phyloP scores from a whole-genome alignment of 2,113 vertebrate genomes.

The Typhlomys cinereus region DNA sequence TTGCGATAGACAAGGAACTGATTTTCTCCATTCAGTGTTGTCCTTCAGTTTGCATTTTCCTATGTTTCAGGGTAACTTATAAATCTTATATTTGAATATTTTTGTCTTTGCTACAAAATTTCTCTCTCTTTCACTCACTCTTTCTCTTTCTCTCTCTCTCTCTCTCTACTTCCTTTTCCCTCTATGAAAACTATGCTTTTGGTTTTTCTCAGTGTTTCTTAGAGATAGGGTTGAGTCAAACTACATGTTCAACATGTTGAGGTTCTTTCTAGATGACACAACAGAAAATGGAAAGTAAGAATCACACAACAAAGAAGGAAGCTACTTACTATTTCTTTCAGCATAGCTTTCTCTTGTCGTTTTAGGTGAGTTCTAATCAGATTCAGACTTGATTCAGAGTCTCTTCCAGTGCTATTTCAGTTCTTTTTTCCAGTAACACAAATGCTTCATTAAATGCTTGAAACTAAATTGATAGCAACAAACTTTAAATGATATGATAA shows the following conservation, averaged over 20 bases:
- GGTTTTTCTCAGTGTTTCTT: neutral
- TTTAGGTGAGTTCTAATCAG: neutral
- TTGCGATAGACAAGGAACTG: neutral
- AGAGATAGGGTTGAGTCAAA: neutral
- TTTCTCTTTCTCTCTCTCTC: neutral
- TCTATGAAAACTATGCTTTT: neutral
- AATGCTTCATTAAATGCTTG: neutral
- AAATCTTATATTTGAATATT: neutral
- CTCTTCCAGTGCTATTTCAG: neutral
- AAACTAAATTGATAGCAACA: neutral
- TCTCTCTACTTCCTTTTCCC: neutral
- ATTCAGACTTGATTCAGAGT: neutral
- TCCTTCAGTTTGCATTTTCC: neutral
- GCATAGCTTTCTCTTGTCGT: neutral
- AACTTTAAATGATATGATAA: neutral
- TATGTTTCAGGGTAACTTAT: neutral
- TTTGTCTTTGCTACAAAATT: conserved; percentile 10
- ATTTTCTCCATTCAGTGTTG: neutral
- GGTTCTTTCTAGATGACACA: neutral
- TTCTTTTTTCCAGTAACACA: neutral
- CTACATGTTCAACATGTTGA: neutral
- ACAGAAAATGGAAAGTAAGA: neutral
- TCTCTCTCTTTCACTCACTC: neutral
- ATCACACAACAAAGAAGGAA: neutral
- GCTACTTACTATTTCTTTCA: neutral